Percentiles rank a stretch among this genome's conserved stretches.
Evolutionary conservation across 2,113 vertebrate species (phyloP).

Genomic region (Brachirus orientalis): DNA sequence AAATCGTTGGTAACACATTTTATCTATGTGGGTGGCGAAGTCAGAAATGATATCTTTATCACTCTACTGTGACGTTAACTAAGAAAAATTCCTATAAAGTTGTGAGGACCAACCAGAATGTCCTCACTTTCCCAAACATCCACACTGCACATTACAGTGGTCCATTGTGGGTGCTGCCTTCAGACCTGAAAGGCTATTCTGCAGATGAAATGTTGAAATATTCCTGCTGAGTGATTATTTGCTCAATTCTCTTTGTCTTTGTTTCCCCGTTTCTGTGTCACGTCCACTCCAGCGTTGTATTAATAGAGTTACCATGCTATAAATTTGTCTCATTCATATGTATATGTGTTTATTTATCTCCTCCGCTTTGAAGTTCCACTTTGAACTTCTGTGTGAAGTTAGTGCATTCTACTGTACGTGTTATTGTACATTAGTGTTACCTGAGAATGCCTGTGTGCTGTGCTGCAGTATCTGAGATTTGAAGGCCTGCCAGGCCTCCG

Average conservation of each 20-base stretch:
- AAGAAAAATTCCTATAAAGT: too few relatives aligned
- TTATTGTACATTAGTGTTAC: slow-evolving; percentile 46
- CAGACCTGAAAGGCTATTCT: background rate
- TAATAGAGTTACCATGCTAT: background rate
- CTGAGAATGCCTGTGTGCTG: slow-evolving; percentile 57
- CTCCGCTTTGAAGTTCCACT: too few relatives aligned
- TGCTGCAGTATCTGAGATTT: slow-evolving; percentile 52
- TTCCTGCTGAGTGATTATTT: slow-evolving; percentile 40
- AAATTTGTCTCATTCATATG: slow-evolving; percentile 12
- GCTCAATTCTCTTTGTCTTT: slow-evolving; percentile 5
- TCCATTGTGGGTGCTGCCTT: slow-evolving; percentile 15
- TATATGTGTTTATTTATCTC: slow-evolving; percentile 7
- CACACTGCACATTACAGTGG: slow-evolving; percentile 7
- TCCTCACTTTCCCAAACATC: background rate
- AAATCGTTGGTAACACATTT: too few relatives aligned
- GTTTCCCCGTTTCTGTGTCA: slow-evolving; percentile 21
- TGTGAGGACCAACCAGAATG: too few relatives aligned
- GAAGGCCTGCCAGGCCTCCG: slow-evolving; percentile 75
- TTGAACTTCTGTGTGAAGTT: too few relatives aligned
- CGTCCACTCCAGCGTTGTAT: slow-evolving; percentile 1
- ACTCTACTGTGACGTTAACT: too few relatives aligned
- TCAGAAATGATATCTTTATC: too few relatives aligned
- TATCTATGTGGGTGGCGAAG: too few relatives aligned
- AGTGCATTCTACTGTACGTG: slow-evolving; percentile 6
- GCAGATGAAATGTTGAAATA: slow-evolving; percentile 43